These are phyloP conservation scores for Mus pahari DNA, from an alignment of 2,113 vertebrate species.

Conservation along the genomic window DNA sequence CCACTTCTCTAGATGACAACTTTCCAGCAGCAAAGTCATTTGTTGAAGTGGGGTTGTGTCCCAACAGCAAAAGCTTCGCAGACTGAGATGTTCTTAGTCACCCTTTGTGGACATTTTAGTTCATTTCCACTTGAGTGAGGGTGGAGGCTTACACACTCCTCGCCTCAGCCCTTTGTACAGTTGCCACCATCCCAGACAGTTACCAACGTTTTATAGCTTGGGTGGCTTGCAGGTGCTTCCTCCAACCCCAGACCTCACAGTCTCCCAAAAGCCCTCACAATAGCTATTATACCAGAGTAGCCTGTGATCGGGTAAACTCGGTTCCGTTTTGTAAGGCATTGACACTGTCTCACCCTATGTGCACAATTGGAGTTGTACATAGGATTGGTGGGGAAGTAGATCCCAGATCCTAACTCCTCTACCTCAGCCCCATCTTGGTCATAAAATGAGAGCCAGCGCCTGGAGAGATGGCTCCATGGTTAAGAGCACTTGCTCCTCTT, in stretches of 20 bases:
- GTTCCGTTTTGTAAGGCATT: background rate
- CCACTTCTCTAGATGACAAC: background rate
- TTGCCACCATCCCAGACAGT: background rate
- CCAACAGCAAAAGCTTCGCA: background rate
- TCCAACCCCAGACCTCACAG: background rate
- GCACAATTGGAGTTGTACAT: background rate
- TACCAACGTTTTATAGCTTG: background rate
- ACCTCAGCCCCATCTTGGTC: background rate
- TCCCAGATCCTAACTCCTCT: no score
- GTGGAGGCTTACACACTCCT: background rate
- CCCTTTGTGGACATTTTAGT: background rate
- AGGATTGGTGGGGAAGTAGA: background rate
- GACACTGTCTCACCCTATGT: background rate
- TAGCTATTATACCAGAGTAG: background rate
- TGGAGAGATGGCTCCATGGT: background rate
- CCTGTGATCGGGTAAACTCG: background rate
- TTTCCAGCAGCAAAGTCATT: background rate
- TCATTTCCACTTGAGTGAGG: background rate
- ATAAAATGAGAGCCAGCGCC: background rate
- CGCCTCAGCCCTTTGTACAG: no score
- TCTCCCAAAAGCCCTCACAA: background rate
- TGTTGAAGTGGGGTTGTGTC: background rate
- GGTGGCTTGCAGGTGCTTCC: background rate
- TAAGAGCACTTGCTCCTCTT: background rate
- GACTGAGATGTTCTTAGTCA: constrained; percentile 18